Conservation (phyloP, 2,888 invertebrate genomes). For the Habroteleia sp. region DNA sequence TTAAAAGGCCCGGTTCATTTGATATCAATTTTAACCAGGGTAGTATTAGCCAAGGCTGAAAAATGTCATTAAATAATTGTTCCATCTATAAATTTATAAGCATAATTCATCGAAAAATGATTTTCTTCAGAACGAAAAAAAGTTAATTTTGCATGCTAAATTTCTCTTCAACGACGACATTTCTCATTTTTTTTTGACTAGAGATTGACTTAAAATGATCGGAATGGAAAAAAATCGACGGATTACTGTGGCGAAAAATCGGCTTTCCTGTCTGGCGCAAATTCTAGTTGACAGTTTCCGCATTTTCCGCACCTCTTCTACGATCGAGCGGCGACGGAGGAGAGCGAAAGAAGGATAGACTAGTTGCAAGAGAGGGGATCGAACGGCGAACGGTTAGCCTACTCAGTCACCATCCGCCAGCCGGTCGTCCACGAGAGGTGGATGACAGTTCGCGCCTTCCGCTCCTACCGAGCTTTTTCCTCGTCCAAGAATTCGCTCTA, state of each 20-base stretch:
- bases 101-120: too few species aligned
- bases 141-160: too few species aligned
- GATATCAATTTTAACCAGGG: too few species aligned
- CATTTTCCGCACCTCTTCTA: slow-evolving; percentile 61
- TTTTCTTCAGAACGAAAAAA: too few species aligned
- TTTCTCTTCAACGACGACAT: too few species aligned
- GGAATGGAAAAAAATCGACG: slow-evolving; percentile 17
- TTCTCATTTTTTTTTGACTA: too few species aligned
- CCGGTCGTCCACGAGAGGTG: slow-evolving; percentile 72
- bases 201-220: too few species aligned
- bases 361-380: slow-evolving; percentile 72
- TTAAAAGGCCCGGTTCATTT: too few species aligned
- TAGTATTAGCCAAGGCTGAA: too few species aligned
- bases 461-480: slow-evolving; percentile 61
- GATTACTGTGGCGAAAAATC: slow-evolving; percentile 31
- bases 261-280: slow-evolving; percentile 39
- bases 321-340: slow-evolving; percentile 59
- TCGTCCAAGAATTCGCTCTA: slow-evolving; percentile 10
- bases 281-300: slow-evolving; percentile 54
- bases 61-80: too few species aligned
- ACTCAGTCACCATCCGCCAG: slow-evolving; percentile 79
- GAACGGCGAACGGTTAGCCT: slow-evolving; percentile 76
- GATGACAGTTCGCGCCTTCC: slow-evolving; percentile 70
- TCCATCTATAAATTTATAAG: too few species aligned
- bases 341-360: slow-evolving; percentile 64